These are phyloP conservation scores for Danio tinwini DNA, from an alignment of 2,797 vertebrate species.

Conservation along the genomic window DNA sequence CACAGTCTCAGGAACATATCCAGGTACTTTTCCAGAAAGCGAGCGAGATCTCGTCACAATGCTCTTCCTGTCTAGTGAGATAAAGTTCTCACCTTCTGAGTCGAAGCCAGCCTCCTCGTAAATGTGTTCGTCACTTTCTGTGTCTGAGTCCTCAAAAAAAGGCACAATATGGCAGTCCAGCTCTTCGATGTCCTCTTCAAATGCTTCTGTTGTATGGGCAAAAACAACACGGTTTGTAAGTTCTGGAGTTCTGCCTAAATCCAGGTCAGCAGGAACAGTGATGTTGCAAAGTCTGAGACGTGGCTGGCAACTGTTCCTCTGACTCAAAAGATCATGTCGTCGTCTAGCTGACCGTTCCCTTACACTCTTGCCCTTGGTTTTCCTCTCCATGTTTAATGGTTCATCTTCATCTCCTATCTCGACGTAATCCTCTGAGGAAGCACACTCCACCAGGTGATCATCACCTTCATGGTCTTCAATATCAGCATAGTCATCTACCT, in stretches of 20 bases:
- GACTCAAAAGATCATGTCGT: slow-evolving; percentile 67
- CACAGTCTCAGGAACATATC: slow-evolving; percentile 94
- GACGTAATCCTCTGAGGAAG: slow-evolving; percentile 82
- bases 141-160: slow-evolving; percentile 81
- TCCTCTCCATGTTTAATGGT: slow-evolving; percentile 72
- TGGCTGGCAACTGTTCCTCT: slow-evolving; percentile 80
- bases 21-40: slow-evolving; percentile 91
- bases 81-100: slow-evolving; percentile 83
- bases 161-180: slow-evolving; percentile 85
- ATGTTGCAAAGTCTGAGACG: slow-evolving; percentile 82
- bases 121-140: slow-evolving; percentile 83
- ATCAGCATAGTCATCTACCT: slow-evolving; percentile 78
- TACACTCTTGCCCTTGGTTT: slow-evolving; percentile 71
- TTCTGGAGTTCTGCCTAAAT: slow-evolving; percentile 77
- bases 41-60: slow-evolving; percentile 88
- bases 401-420: slow-evolving; percentile 83
- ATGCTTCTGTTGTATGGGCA: slow-evolving; percentile 82
- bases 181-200: slow-evolving; percentile 84
- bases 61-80: slow-evolving; percentile 83
- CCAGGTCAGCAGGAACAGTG: slow-evolving; percentile 79
- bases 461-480: slow-evolving; percentile 72
- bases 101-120: slow-evolving; percentile 83
- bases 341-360: slow-evolving; percentile 75
- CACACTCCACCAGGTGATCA: slow-evolving; percentile 70
- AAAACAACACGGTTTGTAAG: slow-evolving; percentile 83